A percentile compares a stretch with the other conserved stretches of the same genome.
These are phyloP conservation scores for Sinocyclocheilus anshuiensis DNA, from an alignment of 2,113 vertebrate genomes.

Conservation along the genomic window DNA sequence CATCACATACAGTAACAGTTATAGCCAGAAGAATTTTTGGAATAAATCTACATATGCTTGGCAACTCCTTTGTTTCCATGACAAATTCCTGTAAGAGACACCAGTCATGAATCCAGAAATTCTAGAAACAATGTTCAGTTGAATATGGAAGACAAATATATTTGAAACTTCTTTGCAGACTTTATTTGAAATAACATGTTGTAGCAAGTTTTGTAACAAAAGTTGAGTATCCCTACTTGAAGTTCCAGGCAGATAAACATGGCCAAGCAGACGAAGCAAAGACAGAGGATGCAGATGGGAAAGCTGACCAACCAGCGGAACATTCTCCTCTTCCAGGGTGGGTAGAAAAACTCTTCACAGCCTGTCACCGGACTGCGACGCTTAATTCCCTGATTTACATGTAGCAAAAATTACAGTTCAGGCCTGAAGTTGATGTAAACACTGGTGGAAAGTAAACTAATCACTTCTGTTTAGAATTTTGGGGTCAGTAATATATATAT, in stretches of 20 bases:
- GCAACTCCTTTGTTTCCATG: constrained; percentile 90
- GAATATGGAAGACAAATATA: not conserved
- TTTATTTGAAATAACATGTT: not conserved
- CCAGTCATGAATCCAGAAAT: not conserved
- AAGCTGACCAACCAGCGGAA: constrained; percentile 94
- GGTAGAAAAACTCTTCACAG: constrained; percentile 92
- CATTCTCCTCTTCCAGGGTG: constrained; percentile 89
- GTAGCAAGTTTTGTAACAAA: not conserved
- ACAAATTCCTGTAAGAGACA: constrained; percentile 84
- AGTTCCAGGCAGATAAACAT: constrained; percentile 97
- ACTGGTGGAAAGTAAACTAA: not conserved
- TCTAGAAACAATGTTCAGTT: not conserved
- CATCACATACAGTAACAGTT: constrained; percentile 90
- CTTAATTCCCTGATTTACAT: constrained; percentile 79
- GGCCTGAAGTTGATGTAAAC: not conserved
- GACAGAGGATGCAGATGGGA: constrained; percentile 89
- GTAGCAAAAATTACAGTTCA: not conserved
- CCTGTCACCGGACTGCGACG: constrained; percentile 91
- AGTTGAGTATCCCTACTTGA: constrained; percentile 77
- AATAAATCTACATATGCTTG: constrained; percentile 87
- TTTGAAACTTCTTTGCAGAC: not conserved
- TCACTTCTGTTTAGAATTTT: no score
- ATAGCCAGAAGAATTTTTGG: constrained; percentile 92
- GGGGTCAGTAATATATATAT: no score
- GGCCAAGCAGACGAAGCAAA: constrained; percentile 89